A percentile compares a stretch with the other conserved stretches of the same genome.
Evolutionary conservation across 2,888 invertebrate species (phyloP).

Genomic region (Drosophila putrida): DNA sequence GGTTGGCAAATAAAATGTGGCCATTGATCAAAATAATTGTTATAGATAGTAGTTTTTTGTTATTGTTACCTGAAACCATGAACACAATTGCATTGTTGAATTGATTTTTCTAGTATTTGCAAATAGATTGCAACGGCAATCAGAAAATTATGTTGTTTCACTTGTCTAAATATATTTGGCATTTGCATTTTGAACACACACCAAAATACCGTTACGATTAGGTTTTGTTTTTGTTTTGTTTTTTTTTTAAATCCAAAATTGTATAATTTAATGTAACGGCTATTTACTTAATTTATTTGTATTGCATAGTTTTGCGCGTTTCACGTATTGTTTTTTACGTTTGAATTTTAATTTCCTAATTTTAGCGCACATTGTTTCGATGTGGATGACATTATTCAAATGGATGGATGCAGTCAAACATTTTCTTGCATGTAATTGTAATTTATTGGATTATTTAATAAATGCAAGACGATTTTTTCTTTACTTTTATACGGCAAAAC

Average conservation of each 20-base stretch:
- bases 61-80: conserved; percentile 82
- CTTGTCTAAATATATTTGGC: conserved; percentile 61
- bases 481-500: conserved; percentile 45
- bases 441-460: conserved; percentile 60
- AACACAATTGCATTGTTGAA: conserved; percentile 83
- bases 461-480: conserved; percentile 46
- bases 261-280: conserved; percentile 16
- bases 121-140: conserved; percentile 74
- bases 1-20: conserved; percentile 24
- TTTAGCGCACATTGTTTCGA: conserved; percentile 62
- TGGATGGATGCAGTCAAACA: conserved; percentile 31
- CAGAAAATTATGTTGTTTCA: conserved; percentile 71
- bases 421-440: conserved; percentile 35
- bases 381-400: conserved; percentile 51
- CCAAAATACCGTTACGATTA: conserved; percentile 24
- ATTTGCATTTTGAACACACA: conserved; percentile 76
- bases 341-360: conserved; percentile 58
- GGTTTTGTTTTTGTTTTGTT: background rate
- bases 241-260: conserved; percentile 11
- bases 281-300: conserved; percentile 41
- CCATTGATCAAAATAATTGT: conserved; percentile 9
- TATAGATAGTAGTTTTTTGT: background rate
- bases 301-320: conserved; percentile 57
- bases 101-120: conserved; percentile 83
- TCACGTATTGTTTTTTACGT: conserved; percentile 60